phyloP scores from a whole-genome alignment of 1,140 invertebrate genomes.

The Drosophila ambigua region DNA sequence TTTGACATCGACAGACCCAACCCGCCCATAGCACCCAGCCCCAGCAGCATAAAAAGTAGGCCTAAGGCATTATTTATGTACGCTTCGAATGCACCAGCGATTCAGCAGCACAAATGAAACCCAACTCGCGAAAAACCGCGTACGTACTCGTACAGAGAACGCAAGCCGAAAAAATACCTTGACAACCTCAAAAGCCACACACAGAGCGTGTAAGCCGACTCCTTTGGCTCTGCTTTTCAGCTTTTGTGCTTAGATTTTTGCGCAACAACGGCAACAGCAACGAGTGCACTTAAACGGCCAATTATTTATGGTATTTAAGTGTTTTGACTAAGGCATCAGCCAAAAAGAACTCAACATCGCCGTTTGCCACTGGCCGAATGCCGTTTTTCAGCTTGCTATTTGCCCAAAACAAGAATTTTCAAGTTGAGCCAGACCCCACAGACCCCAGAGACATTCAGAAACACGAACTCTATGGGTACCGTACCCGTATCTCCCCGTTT shows the following conservation, averaged over 20 bases:
- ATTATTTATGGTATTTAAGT: conserved; percentile 77
- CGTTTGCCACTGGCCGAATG: conserved; percentile 10
- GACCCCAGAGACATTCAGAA: conserved; percentile 6
- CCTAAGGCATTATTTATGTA: conserved; percentile 76
- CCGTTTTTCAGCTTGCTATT: conserved; percentile 24
- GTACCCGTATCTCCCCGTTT: too few relatives aligned
- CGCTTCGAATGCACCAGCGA: conserved; percentile 67
- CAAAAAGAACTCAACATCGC: conserved; percentile 46
- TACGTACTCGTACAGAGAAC: conserved; percentile 5
- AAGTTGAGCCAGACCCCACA: conserved; percentile 49
- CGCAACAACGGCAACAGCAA: conserved; percentile 49
- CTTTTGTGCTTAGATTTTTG: conserved; percentile 29
- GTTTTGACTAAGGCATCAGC: conserved; percentile 52
- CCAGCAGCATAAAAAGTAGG: conserved; percentile 62
- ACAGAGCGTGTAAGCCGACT: conserved; percentile 70
- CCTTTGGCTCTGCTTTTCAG: conserved; percentile 53
- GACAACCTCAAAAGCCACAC: conserved; percentile 78
- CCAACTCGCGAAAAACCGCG: conserved; percentile 31
- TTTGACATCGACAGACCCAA: conserved; percentile 31
- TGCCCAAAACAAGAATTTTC: conserved; percentile 61
- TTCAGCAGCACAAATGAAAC: conserved; percentile 68
- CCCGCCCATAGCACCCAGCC: neutral
- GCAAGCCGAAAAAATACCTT: conserved; percentile 54
- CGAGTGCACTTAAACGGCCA: conserved; percentile 70
- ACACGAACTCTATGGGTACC: too few relatives aligned